Percentiles rank a stretch among this genome's conserved stretches.
Evolutionary conservation across 2,888 invertebrate species (phyloP).

Genomic region (Polyommatus iphigenia): DNA sequence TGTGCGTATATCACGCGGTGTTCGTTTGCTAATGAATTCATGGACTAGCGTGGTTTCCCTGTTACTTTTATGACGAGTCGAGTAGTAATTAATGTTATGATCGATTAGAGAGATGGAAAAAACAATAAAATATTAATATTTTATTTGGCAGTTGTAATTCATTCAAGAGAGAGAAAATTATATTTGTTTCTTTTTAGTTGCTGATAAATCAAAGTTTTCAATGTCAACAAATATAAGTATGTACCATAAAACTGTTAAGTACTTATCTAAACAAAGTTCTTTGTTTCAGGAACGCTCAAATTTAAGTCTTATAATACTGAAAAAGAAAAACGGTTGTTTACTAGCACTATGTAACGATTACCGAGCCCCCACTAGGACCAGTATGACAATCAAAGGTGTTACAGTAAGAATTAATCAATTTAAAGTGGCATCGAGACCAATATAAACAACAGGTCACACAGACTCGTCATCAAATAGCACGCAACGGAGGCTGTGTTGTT

Average conservation of each 20-base stretch:
- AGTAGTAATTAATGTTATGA: not conserved
- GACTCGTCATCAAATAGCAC: slow-evolving; percentile 72
- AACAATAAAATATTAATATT: not conserved
- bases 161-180: no score
- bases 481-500: slow-evolving; percentile 61
- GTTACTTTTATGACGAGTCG: not conserved
- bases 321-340: not conserved
- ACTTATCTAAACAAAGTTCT: not conserved
- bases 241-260: not conserved
- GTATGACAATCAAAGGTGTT: slow-evolving; percentile 61
- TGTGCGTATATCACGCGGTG: not conserved
- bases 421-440: slow-evolving; percentile 73
- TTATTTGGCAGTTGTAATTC: not conserved
- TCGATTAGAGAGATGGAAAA: not conserved
- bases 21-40: slow-evolving; percentile 2
- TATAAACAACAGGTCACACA: slow-evolving; percentile 75
- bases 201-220: not conserved
- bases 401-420: slow-evolving; percentile 73
- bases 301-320: not conserved
- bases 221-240: not conserved
- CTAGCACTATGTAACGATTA: slow-evolving; percentile 35
- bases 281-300: not conserved
- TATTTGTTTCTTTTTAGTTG: not conserved
- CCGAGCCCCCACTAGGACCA: slow-evolving; percentile 23
- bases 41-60: not conserved